Base-by-base conservation (phyloP, 2,888 invertebrate genomes). In the Cancer borealis region DNA sequence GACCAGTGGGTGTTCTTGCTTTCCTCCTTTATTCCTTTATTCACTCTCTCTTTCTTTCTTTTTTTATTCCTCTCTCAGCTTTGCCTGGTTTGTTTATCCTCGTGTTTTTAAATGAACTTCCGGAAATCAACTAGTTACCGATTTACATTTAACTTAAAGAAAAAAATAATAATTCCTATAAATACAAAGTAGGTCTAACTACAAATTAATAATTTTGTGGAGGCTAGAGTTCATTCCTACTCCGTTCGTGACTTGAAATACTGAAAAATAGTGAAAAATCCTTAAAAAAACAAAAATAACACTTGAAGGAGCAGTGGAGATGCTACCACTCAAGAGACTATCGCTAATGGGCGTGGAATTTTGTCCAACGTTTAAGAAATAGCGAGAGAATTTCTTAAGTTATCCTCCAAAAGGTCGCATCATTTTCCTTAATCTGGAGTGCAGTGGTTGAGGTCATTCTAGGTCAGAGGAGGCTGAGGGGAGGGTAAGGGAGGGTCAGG, bases 401-500 rank as follows among this genome's bases (percentile, higher is more conserved):
- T 30, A 79, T 30, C 79, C 79, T 26, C 79, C 21, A 26, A 79
- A 79, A 30, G 12, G 12, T 79, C 79, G 21, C 79, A 79, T 79
- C 26, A 79, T 79, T 79, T 79, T 79, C 79, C 79, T 79, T 79
- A 79, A 79, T 79, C 79, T 79, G 79, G 79, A 79, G 79, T 79
- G 79, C 79, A 79, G 79, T 79, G 79, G 79, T 30, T 79, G 26
- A 79, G 79, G 79, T 79, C 79, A 79, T 79, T 79, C 79, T 30
- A 79, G 79, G 79, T 66, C 66, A 66, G 30, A 30, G 30, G 79
- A 26, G 79, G 79, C 30, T 54, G 17, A 54, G 0, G 79, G 12
- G 79, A 79, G 79, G 79, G 12, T 21, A 1, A 6, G 79, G 4
- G 79, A 21, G 79, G 30, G 21, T 6, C 3, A 30, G 79, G 79